A percentile compares a stretch with the other conserved stretches of the same genome.
phyloP scores from a whole-genome alignment of 2,113 vertebrate species.

The Brachyhypopomus occidentalis region DNA sequence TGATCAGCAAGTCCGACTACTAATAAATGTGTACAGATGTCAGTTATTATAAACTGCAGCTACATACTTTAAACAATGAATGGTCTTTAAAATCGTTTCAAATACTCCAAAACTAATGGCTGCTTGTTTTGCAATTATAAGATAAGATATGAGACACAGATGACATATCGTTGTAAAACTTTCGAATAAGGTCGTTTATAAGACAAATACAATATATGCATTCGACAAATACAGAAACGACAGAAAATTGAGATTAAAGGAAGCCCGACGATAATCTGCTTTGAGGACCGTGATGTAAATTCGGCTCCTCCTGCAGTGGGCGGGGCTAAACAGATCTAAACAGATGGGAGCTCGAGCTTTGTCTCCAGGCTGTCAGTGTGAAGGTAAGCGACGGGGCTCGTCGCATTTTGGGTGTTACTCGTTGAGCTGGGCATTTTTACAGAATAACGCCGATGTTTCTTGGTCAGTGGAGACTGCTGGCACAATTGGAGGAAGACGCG shows the following conservation, averaged over 20 bases:
- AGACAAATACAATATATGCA: background rate
- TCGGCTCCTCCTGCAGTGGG: slow-evolving; percentile 72
- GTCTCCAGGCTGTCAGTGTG: slow-evolving; percentile 68
- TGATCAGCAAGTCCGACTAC: background rate
- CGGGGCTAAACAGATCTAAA: slow-evolving; percentile 71
- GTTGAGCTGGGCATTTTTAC: background rate
- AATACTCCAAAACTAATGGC: too few relatives aligned
- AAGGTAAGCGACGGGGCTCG: slow-evolving; percentile 22
- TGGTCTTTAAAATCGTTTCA: background rate
- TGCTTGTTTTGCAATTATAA: too few relatives aligned
- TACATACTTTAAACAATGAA: background rate
- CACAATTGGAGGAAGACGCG: background rate
- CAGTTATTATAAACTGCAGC: background rate
- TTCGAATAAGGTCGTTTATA: background rate
- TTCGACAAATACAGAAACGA: background rate
- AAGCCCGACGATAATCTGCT: background rate
- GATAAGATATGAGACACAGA: too few relatives aligned
- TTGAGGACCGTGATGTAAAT: slow-evolving; percentile 55
- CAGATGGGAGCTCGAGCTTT: slow-evolving; percentile 70
- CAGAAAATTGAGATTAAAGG: slow-evolving; percentile 2
- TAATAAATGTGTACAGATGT: background rate
- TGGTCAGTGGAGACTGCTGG: background rate
- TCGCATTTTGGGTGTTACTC: background rate
- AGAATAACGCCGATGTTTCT: background rate
- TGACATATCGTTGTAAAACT: too few relatives aligned